These are phyloP conservation scores for Drosophila seguyi DNA, from an alignment of 1,140 invertebrate genomes.

Conservation along the genomic window DNA sequence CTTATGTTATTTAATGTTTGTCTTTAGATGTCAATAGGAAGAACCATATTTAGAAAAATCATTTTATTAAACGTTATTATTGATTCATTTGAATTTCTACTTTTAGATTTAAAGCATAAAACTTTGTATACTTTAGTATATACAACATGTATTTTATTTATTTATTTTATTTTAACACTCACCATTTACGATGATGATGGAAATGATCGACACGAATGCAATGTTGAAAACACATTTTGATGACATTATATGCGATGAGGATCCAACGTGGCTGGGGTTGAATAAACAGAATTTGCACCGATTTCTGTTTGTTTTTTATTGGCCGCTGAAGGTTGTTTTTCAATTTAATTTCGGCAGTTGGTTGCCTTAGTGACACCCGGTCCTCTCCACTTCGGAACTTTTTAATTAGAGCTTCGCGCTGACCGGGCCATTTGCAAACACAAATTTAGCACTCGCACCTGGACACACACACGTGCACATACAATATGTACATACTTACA, in stretches of 20 bases:
- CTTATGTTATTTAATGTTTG: too few relatives aligned
- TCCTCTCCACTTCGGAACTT: conserved; percentile 1
- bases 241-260: conserved; percentile 81
- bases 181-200: conserved; percentile 85
- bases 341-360: conserved; percentile 21
- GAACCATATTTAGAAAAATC: too few relatives aligned
- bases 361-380: background rate
- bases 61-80: too few relatives aligned
- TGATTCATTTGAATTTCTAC: too few relatives aligned
- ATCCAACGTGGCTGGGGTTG: conserved; percentile 63
- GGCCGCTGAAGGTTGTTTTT: background rate
- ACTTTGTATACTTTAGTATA: too few relatives aligned
- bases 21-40: too few relatives aligned
- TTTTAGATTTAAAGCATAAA: too few relatives aligned
- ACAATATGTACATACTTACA: conserved; percentile 15
- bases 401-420: conserved; percentile 32
- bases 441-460: conserved; percentile 47
- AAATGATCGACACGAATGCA: conserved; percentile 85
- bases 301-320: conserved; percentile 26
- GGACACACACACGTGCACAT: conserved; percentile 8
- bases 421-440: conserved; percentile 51
- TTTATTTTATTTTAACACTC: conserved; percentile 24
- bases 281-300: conserved; percentile 49
- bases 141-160: background rate
- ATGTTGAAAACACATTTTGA: conserved; percentile 85